Base-by-base conservation (phyloP, 1,140 invertebrate species). In the Musca domestica region DNA sequence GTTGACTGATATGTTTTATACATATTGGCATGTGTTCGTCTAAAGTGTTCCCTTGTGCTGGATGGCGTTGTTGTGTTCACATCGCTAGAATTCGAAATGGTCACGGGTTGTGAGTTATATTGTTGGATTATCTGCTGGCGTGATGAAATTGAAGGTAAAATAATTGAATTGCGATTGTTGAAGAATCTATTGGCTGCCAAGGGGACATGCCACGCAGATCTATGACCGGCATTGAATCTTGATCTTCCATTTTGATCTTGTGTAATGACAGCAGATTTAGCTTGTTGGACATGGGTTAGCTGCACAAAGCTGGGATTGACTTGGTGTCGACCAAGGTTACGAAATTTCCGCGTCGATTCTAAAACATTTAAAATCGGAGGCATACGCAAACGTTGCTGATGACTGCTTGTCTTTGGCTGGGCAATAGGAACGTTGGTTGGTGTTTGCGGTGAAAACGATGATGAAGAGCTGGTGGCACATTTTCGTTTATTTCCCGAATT, bases 311-410 rank as follows among this genome's bases (percentile, higher is more conserved):
- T 80, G 0, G 73, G 70, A 46, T 78, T 77, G 10, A 41, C 34
- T 64, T 80, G 76, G 0, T 76, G 70, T 22, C 76, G 46, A 14
- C 75, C 73, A 10, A 69, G 30, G 17, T 48, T 64, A 1, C 76
- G 73, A 66, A 80, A 80, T 14, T 73, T 71, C 6, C 73, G 70
- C 52, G 74, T 80, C 3, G 74, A 73, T 30, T 80, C 78, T 20
- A 80, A 46, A 3, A 81, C 75, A 52, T 81, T 81, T 0, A 81
- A 66, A 48, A 81, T 81, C 17, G 78, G 78, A 15, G 78, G 78
- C 78, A 81, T 81, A 15, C 74, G 69, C 12, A 67, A 51, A 34
- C 47, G 47, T 17, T 54, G 19, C 6, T 58, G 19, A 10, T 58
- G 19, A 10, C 15, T 66, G 7, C 23, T 66, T 6, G 14, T 27